Conservation (phyloP, 92 coral and sea anemone genomes). For the Zoanthus gigantus region DNA sequence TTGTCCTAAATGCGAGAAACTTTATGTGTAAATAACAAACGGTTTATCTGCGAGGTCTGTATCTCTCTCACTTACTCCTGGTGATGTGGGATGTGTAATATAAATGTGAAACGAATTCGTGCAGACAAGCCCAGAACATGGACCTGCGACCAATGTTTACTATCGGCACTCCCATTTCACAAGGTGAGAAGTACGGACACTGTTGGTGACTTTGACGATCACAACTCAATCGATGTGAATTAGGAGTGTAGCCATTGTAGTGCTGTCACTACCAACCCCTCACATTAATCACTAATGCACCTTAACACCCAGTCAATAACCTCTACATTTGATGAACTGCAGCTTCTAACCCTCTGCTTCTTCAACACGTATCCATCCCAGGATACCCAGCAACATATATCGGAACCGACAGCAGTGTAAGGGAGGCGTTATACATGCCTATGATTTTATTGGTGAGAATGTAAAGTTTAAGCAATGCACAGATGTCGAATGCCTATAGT, state of each 20-base stretch:
- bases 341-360: slow-evolving; percentile 18
- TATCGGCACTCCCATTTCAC: slow-evolving; percentile 31
- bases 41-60: slow-evolving; percentile 26
- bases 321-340: slow-evolving; percentile 34
- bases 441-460: background rate
- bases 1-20: slow-evolving; percentile 17
- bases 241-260: slow-evolving; percentile 4
- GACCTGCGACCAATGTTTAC: slow-evolving; percentile 31
- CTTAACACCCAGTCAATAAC: slow-evolving; percentile 42
- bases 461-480: slow-evolving; percentile 34
- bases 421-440: slow-evolving; percentile 34
- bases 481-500: slow-evolving; percentile 35
- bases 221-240: background rate
- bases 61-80: slow-evolving; percentile 6
- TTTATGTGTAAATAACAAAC: slow-evolving; percentile 3
- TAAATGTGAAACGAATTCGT: background rate
- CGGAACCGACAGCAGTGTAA: slow-evolving; percentile 27
- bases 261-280: slow-evolving; percentile 16
- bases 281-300: slow-evolving; percentile 36
- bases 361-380: slow-evolving; percentile 39
- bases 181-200: slow-evolving; percentile 19
- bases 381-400: slow-evolving; percentile 5
- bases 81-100: slow-evolving; percentile 4
- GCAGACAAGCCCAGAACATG: slow-evolving; percentile 9
- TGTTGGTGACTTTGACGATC: slow-evolving; percentile 6